Percentiles rank a stretch among this genome's conserved stretches.
Evolutionary conservation across 2,888 invertebrate genomes (phyloP).

Genomic region (Drosophila lutescens): DNA sequence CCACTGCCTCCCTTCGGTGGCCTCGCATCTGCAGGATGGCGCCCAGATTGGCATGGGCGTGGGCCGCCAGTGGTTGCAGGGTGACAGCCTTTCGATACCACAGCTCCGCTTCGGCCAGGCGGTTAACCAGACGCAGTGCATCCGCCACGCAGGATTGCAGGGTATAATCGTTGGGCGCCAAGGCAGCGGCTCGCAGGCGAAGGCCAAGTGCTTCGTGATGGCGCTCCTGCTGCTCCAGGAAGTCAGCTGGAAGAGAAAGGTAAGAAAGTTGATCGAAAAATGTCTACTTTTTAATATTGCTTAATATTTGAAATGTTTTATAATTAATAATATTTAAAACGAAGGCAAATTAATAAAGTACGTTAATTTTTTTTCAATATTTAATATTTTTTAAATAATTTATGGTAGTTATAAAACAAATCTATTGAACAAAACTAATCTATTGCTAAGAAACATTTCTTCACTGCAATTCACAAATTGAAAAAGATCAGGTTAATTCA

Average conservation of each 20-base stretch:
- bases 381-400: no score
- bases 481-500: no score
- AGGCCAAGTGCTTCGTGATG: slow-evolving; percentile 92
- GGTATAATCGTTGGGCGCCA: slow-evolving; percentile 91
- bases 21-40: slow-evolving; percentile 97
- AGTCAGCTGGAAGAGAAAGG: slow-evolving; percentile 88
- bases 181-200: slow-evolving; percentile 90
- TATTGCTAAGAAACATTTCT: no score
- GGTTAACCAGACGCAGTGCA: slow-evolving; percentile 91
- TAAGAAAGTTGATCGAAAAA: not conserved
- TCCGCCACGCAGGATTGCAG: slow-evolving; percentile 94
- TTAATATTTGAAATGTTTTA: no score
- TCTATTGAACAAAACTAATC: no score
- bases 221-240: slow-evolving; percentile 91
- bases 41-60: slow-evolving; percentile 95
- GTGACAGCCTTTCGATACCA: slow-evolving; percentile 89
- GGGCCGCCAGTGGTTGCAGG: slow-evolving; percentile 89
- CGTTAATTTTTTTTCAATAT: no score
- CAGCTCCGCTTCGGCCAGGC: slow-evolving; percentile 91
- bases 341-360: no score
- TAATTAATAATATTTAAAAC: no score
- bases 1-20: slow-evolving; percentile 93
- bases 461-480: no score
- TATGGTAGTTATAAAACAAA: no score
- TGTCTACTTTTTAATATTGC: no score